Conservation (phyloP, 2,888 invertebrate species). For the Venustoraphidia nigricollis region DNA sequence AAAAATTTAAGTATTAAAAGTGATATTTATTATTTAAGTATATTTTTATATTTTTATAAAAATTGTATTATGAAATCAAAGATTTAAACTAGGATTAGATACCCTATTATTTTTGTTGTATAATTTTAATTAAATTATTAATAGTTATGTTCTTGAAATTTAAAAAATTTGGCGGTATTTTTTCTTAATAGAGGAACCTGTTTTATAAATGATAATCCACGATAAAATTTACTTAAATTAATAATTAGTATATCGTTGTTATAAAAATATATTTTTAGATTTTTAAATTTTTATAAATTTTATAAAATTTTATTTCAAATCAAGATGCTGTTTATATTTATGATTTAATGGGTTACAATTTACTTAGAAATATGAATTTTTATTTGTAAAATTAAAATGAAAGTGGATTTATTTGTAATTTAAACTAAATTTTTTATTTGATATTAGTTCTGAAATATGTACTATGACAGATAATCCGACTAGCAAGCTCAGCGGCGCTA, state of each 20-base stretch:
- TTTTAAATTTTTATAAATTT: conserved; percentile 31
- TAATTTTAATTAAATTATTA: conserved; percentile 37
- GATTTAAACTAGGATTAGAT: conserved; percentile 49
- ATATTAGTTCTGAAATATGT: conserved; percentile 50
- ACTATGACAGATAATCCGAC: no score
- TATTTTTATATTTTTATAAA: conserved; percentile 26
- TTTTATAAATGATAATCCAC: conserved; percentile 51
- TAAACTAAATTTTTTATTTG: conserved; percentile 35
- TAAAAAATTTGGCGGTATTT: conserved; percentile 56
- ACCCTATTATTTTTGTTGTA: conserved; percentile 43
- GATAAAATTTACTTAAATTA: conserved; percentile 35
- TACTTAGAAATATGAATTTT: conserved; percentile 28
- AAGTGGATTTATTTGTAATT: conserved; percentile 54
- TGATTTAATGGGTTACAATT: conserved; percentile 54
- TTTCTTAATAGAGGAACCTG: conserved; percentile 55
- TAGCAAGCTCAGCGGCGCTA: no score
- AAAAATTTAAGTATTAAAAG: conserved; percentile 32
- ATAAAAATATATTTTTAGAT: conserved; percentile 28
- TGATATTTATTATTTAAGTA: conserved; percentile 39
- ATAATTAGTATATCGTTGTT: conserved; percentile 28
- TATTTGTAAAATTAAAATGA: conserved; percentile 35
- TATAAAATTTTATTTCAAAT: conserved; percentile 41
- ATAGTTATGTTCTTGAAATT: conserved; percentile 43
- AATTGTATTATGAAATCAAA: conserved; percentile 27
- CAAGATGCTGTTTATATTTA: conserved; percentile 54